phyloP scores from a whole-genome alignment of 2,113 vertebrate genomes.

The Craseonycteris thonglongyai region DNA sequence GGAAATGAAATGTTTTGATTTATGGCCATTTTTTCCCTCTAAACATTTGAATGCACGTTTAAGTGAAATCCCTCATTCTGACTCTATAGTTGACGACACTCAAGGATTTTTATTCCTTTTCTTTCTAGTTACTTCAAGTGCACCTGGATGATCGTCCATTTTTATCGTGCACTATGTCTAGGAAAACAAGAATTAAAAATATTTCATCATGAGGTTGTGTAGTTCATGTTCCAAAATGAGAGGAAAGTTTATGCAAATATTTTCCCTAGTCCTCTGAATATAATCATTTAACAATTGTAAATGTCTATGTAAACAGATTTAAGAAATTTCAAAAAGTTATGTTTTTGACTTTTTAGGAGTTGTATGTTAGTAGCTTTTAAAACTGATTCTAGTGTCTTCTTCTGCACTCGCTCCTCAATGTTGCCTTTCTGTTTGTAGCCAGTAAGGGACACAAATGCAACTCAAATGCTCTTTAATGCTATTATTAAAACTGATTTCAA shows the following conservation, averaged over 20 bases:
- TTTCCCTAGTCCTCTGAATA: conserved; percentile 13
- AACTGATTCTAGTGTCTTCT: neutral
- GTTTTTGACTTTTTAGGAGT: conserved; percentile 31
- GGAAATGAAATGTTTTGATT: conserved; percentile 69
- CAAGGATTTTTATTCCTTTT: conserved; percentile 65
- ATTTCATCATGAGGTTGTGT: conserved; percentile 53
- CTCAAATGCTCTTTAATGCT: neutral
- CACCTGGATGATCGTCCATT: conserved; percentile 53
- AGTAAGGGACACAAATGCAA: neutral
- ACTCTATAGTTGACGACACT: conserved; percentile 62
- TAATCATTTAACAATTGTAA: conserved; percentile 47
- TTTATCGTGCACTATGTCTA: conserved; percentile 55
- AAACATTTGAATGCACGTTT: conserved; percentile 53
- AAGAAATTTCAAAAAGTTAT: neutral
- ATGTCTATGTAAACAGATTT: conserved; percentile 15
- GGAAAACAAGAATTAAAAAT: conserved; percentile 70
- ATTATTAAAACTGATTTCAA: neutral
- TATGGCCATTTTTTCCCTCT: conserved; percentile 53
- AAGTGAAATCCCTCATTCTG: conserved; percentile 61
- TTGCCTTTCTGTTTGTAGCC: neutral
- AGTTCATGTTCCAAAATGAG: conserved; percentile 32
- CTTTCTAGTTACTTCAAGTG: conserved; percentile 55
- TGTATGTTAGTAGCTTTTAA: conserved; percentile 27
- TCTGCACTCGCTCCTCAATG: neutral
- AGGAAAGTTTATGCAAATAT: conserved; percentile 49